Evolutionary conservation across 2,797 vertebrate species (phyloP), one percentile per base, ranked within the genome.

Genomic region (Phoeniculus purpureus): DNA sequence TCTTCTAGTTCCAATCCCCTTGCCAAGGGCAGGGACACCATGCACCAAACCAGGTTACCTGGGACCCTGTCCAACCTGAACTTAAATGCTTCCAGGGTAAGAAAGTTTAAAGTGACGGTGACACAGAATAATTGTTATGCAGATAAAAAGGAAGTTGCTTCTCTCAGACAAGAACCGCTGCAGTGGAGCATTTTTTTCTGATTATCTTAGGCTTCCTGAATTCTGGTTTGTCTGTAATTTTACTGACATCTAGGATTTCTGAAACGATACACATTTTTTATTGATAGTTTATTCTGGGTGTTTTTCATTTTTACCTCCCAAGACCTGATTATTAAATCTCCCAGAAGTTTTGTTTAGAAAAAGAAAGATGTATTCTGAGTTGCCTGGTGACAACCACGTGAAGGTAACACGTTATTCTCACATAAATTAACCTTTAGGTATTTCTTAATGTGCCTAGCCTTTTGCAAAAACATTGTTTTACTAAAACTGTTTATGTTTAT

Each of bases 401-500:
- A 79, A 31, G 25, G 11, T 15, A 67, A 56, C 14, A 81, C 21
- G 29, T 84, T 34, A 43, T 73, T 85, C 59, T 70, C 87, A 48
- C 19, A 70, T 27, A 52, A 87, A 22, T 7, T 90, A 81, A 90
- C 83, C 79, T 93, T 85, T 54, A 65, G n/a, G 22, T 85, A 27
- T 70, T 74, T 65, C 66, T 68, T 51, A 52, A 48, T 67, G 29
- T 81, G 65, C 29, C 92, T 45, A 86, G 23, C 61, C 50, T 78
- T 52, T 58, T 85, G 20, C 40, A 77, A 22, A 85, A 59, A 73
- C 17, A 2, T 48, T 76, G 50, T 82, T 93, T 91, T 76, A 75
- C 56, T 66, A n/a, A 84, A 94, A 64, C 43, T 37, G 1, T 82
- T 45, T 54, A 31, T 92, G 58, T 88, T 96, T 95, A 74, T 95